Evolutionary conservation across 1,140 invertebrate species (phyloP).

Genomic region (Pseudomyrmex concolor): DNA sequence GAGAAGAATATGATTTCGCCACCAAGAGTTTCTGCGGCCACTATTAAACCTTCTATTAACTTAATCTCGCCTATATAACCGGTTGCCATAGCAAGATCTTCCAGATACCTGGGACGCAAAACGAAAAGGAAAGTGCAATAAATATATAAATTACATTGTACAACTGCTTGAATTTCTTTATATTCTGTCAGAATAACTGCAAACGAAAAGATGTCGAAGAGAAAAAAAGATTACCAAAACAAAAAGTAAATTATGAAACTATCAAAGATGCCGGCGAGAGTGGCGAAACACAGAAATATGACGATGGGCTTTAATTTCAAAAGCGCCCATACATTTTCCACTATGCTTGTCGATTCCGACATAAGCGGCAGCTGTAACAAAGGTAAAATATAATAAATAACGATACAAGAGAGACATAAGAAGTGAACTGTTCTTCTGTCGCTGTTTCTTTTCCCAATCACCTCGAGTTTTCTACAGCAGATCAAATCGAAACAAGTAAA

Average conservation of each 20-base stretch:
- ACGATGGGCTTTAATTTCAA: slow-evolving; percentile 87
- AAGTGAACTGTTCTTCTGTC: not conserved
- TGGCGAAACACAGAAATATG: slow-evolving; percentile 89
- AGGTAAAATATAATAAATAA: slow-evolving; percentile 19
- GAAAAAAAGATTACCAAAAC: slow-evolving; percentile 88
- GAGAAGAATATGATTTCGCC: slow-evolving; percentile 91
- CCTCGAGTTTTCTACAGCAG: slow-evolving; percentile 87
- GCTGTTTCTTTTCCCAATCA: slow-evolving; percentile 75
- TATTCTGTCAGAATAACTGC: not conserved
- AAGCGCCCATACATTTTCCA: slow-evolving; percentile 87
- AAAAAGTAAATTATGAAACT: slow-evolving; percentile 92
- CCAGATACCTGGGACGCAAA: slow-evolving; percentile 86
- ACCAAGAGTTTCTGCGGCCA: slow-evolving; percentile 90
- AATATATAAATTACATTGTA: not conserved
- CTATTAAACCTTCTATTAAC: slow-evolving; percentile 90
- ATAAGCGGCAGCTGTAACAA: slow-evolving; percentile 88
- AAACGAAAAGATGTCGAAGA: not conserved
- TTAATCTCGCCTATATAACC: slow-evolving; percentile 88
- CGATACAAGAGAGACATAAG: not conserved
- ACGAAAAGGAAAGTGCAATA: slow-evolving; percentile 10
- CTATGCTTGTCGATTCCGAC: slow-evolving; percentile 87
- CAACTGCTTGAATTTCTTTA: not conserved
- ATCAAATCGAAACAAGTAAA: slow-evolving; percentile 88
- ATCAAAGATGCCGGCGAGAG: slow-evolving; percentile 90
- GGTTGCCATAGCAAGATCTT: slow-evolving; percentile 88